Evolutionary conservation across 2,888 invertebrate genomes (phyloP), one percentile per base, ranked within the genome.

Genomic region (Dryococelus australis): DNA sequence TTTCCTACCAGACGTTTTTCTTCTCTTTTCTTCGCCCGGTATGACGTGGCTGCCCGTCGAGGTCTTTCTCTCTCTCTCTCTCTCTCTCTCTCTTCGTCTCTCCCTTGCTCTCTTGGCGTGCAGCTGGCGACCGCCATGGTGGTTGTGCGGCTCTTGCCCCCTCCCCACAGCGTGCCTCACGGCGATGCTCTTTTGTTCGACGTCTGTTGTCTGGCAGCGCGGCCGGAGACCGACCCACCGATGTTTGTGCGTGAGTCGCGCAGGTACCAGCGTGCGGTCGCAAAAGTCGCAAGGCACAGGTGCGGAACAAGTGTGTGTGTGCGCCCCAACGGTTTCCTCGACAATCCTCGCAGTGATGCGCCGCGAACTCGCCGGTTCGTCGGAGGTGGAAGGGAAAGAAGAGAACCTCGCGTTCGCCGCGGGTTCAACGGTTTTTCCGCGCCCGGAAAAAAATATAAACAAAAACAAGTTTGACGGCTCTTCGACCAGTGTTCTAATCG

Each of bases 61-160:
- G 65, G n/a, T 43, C 78, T 78, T 84, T 88, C 51, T 80, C 43
- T 53, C 47, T 85, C 86, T n/a, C 80, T 83, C 86, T 87, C 81
- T 86, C 86, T 88, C 78, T 86, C 88, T 88, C 24, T 80, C 87
- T 84, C 80, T 87, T 81, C 80, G 20, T 88, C 53, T 53, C 85
- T 85, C 80, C 35, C 47, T 80, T 35, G n/a, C 27, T 65, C 65
- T n/a, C n/a, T n/a, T n/a, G n/a, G n/a, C n/a, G n/a, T n/a, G 43
- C 85, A 53, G 27, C 85, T 43, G 85, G 27, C 85, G 85, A 20
- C 47, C 26, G n/a, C 12, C 24, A 16, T 43, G 47, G 85, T 24
- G 47, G 85, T 51, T 51, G 85, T 43, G 83, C 84, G 35, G 84
- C 26, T 47, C 65, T 16, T 20, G 10, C 65, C 65, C 65, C 65